Evolutionary conservation across 2,888 invertebrate genomes (phyloP).

Genomic region (Xanthorhoe designata): DNA sequence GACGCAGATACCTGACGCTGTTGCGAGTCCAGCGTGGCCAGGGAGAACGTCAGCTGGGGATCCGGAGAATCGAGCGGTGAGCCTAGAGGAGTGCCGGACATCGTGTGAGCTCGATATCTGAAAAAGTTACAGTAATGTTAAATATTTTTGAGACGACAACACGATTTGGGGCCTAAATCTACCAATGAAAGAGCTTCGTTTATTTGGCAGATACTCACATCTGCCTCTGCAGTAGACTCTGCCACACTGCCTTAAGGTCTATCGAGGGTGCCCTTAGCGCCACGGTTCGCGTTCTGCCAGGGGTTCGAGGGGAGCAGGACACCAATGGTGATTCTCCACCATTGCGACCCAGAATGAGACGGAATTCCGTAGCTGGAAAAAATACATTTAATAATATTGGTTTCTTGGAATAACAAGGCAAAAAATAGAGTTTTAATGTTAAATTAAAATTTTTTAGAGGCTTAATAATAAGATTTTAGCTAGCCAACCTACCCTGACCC

Average conservation of each 20-base stretch:
- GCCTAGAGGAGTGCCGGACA: slow-evolving; percentile 91
- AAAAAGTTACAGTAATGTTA: slow-evolving; percentile 50
- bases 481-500: no score
- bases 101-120: slow-evolving; percentile 94
- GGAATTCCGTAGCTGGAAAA: slow-evolving; percentile 91
- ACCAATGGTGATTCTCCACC: slow-evolving; percentile 90
- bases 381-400: not conserved
- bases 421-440: no score
- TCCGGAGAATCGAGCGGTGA: slow-evolving; percentile 94
- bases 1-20: slow-evolving; percentile 88
- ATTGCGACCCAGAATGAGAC: slow-evolving; percentile 90
- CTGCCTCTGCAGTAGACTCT: slow-evolving; percentile 94
- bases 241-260: slow-evolving; percentile 96
- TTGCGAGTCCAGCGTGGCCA: slow-evolving; percentile 85
- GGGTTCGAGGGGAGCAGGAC: slow-evolving; percentile 90
- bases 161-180: not conserved
- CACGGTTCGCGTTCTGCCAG: slow-evolving; percentile 88
- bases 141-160: not conserved
- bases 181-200: not conserved
- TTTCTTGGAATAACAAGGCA: no score
- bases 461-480: no score
- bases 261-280: slow-evolving; percentile 92
- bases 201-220: slow-evolving; percentile 87
- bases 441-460: no score
- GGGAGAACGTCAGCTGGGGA: slow-evolving; percentile 87